These are phyloP conservation scores for Auanema sp. DNA, from an alignment of 2,888 invertebrate species.

Conservation along the genomic window DNA sequence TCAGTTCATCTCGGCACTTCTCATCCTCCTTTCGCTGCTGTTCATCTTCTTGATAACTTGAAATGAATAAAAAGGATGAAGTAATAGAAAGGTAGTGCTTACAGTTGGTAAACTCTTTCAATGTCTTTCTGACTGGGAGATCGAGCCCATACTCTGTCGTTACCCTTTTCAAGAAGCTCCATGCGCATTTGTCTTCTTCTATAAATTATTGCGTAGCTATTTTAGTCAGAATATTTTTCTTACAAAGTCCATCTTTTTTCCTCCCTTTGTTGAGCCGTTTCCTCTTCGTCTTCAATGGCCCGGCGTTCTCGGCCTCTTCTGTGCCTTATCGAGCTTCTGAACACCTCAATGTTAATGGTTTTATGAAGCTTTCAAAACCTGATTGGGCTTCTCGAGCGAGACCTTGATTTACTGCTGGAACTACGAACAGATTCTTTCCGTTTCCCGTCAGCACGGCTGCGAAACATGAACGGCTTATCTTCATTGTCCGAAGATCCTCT, in stretches of 20 bases:
- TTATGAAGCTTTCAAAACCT: neutral
- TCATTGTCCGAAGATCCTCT: too few relatives aligned
- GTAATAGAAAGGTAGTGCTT: slow-evolving; percentile 8
- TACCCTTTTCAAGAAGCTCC: slow-evolving; percentile 30
- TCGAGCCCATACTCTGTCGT: slow-evolving; percentile 32
- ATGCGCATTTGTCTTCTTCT: slow-evolving; percentile 37
- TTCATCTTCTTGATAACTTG: slow-evolving; percentile 29
- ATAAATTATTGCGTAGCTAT: slow-evolving; percentile 14
- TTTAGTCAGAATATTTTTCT: neutral
- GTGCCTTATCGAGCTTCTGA: neutral
- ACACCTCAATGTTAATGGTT: too few relatives aligned
- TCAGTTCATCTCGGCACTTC: slow-evolving; percentile 33
- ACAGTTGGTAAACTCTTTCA: slow-evolving; percentile 36
- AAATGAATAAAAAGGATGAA: neutral
- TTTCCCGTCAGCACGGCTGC: too few relatives aligned
- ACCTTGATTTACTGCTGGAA: neutral
- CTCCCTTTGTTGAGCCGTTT: slow-evolving; percentile 8
- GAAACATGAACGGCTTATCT: too few relatives aligned
- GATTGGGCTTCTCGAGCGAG: neutral
- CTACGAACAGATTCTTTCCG: neutral
- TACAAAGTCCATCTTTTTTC: slow-evolving; percentile 9
- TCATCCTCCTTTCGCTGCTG: slow-evolving; percentile 38
- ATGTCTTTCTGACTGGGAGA: slow-evolving; percentile 48
- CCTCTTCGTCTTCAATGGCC: slow-evolving; percentile 11
- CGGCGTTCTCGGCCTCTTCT: slow-evolving; percentile 1